Percentiles rank a stretch among this genome's conserved stretches.
Conservation (phyloP, 2,888 invertebrate genomes). For the Ferrisia virgata region DNA sequence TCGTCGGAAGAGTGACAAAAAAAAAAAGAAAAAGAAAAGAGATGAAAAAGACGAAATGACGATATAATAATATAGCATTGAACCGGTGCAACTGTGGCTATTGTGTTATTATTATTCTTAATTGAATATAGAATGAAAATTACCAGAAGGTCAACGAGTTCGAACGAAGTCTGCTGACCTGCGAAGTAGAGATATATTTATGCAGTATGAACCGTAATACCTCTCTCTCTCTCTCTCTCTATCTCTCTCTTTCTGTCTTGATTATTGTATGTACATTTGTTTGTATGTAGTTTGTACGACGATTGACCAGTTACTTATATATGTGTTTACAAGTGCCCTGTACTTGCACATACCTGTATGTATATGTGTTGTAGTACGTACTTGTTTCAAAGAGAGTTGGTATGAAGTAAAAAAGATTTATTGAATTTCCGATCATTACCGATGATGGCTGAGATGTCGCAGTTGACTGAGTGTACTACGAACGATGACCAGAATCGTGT, state of each 20-base stretch:
- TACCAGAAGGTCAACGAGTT: constrained; percentile 19
- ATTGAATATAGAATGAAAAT: constrained; percentile 1
- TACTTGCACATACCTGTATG: too few relatives aligned
- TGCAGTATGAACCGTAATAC: too few relatives aligned
- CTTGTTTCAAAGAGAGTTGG: not conserved
- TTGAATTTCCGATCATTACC: constrained; percentile 1
- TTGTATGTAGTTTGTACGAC: too few relatives aligned
- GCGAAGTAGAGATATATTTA: not conserved
- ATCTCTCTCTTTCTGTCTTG: not conserved
- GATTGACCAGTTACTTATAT: too few relatives aligned
- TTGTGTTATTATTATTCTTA: too few relatives aligned
- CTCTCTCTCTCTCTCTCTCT: too few relatives aligned
- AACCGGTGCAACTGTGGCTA: not conserved
- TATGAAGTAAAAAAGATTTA: not conserved
- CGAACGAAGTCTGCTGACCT: constrained; percentile 19
- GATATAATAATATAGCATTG: not conserved
- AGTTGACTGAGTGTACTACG: not conserved
- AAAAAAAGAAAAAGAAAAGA: too few relatives aligned
- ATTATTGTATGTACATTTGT: too few relatives aligned
- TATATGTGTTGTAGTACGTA: too few relatives aligned
- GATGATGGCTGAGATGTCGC: not conserved
- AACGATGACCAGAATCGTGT: not conserved
- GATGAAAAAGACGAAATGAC: too few relatives aligned
- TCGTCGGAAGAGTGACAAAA: not conserved
- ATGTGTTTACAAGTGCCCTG: too few relatives aligned